A percentile compares a stretch with the other conserved stretches of the same genome.
These are phyloP conservation scores for Tipula confusa DNA, from an alignment of 2,888 invertebrate genomes.

Conservation along the genomic window DNA sequence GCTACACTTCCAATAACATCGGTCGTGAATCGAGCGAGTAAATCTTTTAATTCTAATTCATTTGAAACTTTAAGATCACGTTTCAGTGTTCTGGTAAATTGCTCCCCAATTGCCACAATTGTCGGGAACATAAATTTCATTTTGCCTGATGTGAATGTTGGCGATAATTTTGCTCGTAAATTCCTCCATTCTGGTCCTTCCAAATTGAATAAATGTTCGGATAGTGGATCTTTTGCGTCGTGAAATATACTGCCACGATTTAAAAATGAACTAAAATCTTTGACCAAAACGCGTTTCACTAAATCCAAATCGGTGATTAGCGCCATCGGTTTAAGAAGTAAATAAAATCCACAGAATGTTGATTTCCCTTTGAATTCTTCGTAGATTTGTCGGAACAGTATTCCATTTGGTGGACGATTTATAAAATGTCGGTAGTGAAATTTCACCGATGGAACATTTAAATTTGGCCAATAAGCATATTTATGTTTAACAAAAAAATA, in stretches of 20 bases:
- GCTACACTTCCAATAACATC: slow-evolving; percentile 53
- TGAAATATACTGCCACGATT: slow-evolving; percentile 42
- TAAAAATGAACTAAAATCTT: slow-evolving; percentile 46
- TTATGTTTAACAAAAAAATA: background rate
- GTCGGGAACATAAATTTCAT: slow-evolving; percentile 51
- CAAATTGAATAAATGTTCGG: slow-evolving; percentile 43
- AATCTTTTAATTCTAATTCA: slow-evolving; percentile 49
- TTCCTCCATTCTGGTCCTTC: slow-evolving; percentile 51
- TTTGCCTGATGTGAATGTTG: slow-evolving; percentile 52
- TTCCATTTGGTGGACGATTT: background rate
- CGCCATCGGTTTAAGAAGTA: background rate
- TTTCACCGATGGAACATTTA: background rate
- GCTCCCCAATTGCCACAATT: slow-evolving; percentile 42
- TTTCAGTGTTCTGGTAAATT: slow-evolving; percentile 34
- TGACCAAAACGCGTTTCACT: slow-evolving; percentile 42
- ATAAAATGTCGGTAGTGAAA: background rate
- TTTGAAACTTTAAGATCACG: slow-evolving; percentile 37
- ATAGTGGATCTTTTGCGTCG: slow-evolving; percentile 43
- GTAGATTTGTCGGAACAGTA: background rate
- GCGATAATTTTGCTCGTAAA: slow-evolving; percentile 49
- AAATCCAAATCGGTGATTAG: slow-evolving; percentile 38
- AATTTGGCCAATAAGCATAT: background rate
- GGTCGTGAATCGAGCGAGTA: slow-evolving; percentile 50
- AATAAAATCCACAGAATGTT: background rate
- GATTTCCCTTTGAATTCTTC: background rate